Percentiles rank a stretch among this genome's conserved stretches.
Conservation (phyloP, 2,113 vertebrate species). For the Bufo bufo region DNA sequence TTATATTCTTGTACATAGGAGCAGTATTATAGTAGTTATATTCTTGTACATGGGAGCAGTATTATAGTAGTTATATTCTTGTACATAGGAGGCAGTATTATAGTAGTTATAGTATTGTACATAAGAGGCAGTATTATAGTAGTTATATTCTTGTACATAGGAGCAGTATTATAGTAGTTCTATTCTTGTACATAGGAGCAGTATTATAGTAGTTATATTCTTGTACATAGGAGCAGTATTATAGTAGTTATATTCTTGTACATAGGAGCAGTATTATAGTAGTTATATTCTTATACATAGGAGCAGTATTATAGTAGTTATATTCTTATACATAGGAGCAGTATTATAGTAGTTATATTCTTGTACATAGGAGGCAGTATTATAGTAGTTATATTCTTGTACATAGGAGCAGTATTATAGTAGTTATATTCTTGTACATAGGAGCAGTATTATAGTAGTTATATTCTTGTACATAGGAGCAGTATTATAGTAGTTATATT, state of each 20-base stretch:
- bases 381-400: neutral
- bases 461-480: constrained; percentile 4
- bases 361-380: neutral
- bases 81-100: neutral
- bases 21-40: constrained; percentile 4
- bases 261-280: neutral
- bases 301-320: no score
- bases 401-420: neutral
- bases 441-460: constrained; percentile 1
- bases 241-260: neutral
- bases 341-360: constrained; percentile 5
- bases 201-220: constrained; percentile 11
- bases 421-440: constrained; percentile 2
- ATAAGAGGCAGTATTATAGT: no score
- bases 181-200: neutral
- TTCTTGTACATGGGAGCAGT: neutral
- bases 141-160: no score
- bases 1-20: neutral
- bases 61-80: neutral
- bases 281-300: neutral
- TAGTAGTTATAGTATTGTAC: neutral
- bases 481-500: constrained; percentile 8
- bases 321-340: neutral
- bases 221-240: neutral
- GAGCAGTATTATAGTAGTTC: no score